A percentile compares a stretch with the other conserved stretches of the same genome.
Conservation (phyloP, 37 sponge, comb jelly and placozoan species). For the Mnemiopsis leidyi region DNA sequence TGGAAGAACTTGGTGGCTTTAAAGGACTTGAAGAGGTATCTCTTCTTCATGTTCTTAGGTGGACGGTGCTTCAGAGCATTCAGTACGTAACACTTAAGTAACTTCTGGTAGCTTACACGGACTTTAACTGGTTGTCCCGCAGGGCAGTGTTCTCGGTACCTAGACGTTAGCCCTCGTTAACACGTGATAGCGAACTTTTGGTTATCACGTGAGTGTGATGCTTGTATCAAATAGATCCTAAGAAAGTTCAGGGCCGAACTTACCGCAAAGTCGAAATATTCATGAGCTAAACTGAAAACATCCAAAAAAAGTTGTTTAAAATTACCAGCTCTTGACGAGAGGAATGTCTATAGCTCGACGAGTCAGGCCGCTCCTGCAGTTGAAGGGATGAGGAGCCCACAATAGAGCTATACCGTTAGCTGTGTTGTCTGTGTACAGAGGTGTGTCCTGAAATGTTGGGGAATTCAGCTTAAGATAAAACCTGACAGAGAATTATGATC, state of each 20-base stretch:
- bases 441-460: slow-evolving; percentile 68
- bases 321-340: slow-evolving; percentile 94
- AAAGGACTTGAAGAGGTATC: slow-evolving; percentile 96
- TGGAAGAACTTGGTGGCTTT: slow-evolving; percentile 99
- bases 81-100: slow-evolving; percentile 93
- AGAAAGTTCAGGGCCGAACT: too few species aligned
- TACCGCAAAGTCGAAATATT: too few species aligned
- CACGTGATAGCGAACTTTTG: too few species aligned
- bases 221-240: too few species aligned
- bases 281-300: too few species aligned
- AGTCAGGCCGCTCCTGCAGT: slow-evolving; percentile 85
- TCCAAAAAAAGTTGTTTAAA: too few species aligned
- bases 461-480: not conserved
- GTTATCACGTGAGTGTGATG: too few species aligned
- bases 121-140: slow-evolving; percentile 96
- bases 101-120: slow-evolving; percentile 97
- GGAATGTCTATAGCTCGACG: slow-evolving; percentile 94
- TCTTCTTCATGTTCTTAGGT: slow-evolving; percentile 96
- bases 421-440: slow-evolving; percentile 99
- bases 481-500: not conserved
- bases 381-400: slow-evolving; percentile 99
- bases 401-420: slow-evolving; percentile 95
- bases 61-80: slow-evolving; percentile 94
- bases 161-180: too few species aligned
- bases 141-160: slow-evolving; percentile 96